phyloP scores from a whole-genome alignment of 2,797 vertebrate genomes.

The Graptemys geographica region DNA sequence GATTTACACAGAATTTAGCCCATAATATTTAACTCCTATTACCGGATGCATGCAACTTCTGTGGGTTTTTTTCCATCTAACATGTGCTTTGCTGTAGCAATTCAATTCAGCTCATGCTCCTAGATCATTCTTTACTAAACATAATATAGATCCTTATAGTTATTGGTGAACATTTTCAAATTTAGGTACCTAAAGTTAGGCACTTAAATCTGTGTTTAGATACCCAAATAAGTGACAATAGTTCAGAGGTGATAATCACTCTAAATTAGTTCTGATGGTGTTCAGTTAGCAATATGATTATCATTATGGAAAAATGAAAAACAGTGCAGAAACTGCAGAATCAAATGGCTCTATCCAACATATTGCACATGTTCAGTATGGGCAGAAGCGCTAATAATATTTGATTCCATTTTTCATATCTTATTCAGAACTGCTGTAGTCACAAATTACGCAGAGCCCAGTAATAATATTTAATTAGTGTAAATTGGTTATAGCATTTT shows the following conservation, averaged over 20 bases:
- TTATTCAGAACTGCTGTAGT: neutral
- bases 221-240: neutral
- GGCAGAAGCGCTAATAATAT: neutral
- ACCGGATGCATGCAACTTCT: neutral
- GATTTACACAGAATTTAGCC: neutral
- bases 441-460: neutral
- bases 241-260: neutral
- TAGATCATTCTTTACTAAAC: neutral
- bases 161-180: neutral
- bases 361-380: neutral
- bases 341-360: fast-evolving
- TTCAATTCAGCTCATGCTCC: fast-evolving
- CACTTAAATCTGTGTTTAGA: neutral
- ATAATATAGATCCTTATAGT: neutral
- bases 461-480: neutral
- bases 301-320: neutral
- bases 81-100: neutral
- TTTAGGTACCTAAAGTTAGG: neutral
- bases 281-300: neutral
- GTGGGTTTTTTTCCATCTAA: fast-evolving
- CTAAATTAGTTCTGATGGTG: neutral
- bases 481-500: neutral
- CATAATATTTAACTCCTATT: neutral
- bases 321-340: neutral
- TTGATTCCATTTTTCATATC: neutral